Percentiles rank a stretch among this genome's conserved stretches.
Conservation (phyloP, 2,113 vertebrate genomes). For the Scatophagus argus region DNA sequence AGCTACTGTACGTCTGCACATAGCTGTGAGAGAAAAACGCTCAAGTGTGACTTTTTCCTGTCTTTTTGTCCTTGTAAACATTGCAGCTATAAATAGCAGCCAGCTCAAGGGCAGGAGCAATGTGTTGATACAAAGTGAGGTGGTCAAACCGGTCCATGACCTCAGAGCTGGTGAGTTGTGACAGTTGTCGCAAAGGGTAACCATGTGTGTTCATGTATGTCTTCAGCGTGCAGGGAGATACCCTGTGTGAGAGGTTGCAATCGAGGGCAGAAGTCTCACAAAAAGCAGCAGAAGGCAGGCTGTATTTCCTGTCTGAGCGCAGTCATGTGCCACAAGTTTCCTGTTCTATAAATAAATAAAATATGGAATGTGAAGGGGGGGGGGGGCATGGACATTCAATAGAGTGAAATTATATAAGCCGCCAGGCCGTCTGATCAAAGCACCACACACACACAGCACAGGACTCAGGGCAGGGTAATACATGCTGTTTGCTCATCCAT, state of each 20-base stretch:
- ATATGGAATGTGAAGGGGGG: conserved; percentile 67
- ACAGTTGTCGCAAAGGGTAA: conserved; percentile 59
- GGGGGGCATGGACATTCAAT: conserved; percentile 26
- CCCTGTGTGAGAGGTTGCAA: conserved; percentile 33
- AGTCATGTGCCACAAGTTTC: conserved; percentile 75
- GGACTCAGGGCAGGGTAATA: conserved; percentile 60
- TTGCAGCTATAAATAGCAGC: conserved; percentile 72
- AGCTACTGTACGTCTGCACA: conserved; percentile 21
- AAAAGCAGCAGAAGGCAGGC: conserved; percentile 46
- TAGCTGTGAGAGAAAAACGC: conserved; percentile 17
- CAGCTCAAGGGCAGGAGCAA: conserved; percentile 63
- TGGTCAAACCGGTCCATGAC: conserved; percentile 75
- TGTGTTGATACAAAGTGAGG: conserved; percentile 67
- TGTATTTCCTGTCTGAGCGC: conserved; percentile 66
- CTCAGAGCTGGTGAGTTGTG: conserved; percentile 57
- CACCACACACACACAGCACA: conserved; percentile 23
- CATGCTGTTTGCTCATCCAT: conserved; percentile 76
- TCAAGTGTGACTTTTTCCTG: conserved; percentile 26
- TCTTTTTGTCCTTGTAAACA: conserved; percentile 70
- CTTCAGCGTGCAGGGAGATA: conserved; percentile 26
- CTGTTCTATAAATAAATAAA: conserved; percentile 76
- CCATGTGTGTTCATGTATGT: conserved; percentile 19
- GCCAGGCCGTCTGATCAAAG: conserved; percentile 53
- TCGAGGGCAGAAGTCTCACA: conserved; percentile 56
- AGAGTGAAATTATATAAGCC: conserved; percentile 66